Evolutionary conservation across 2,113 vertebrate genomes (phyloP).

Genomic region (Cynopterus brachyotis): DNA sequence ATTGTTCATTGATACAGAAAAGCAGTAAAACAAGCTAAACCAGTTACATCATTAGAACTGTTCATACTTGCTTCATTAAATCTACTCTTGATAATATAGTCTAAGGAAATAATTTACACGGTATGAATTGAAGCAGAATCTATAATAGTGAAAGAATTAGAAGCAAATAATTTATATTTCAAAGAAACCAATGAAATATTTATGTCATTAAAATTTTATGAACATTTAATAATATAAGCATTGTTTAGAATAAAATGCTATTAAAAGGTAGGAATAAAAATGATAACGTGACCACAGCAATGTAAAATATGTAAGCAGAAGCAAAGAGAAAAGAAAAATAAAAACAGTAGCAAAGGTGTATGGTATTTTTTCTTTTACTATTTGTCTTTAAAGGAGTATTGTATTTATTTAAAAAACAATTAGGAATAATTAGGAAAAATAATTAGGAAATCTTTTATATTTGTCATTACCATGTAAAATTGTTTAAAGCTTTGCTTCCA

Average conservation of each 20-base stretch:
- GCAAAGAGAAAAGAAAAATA: not conserved
- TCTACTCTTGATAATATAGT: not conserved
- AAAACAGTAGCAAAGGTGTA: not conserved
- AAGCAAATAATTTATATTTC: slow-evolving; percentile 12
- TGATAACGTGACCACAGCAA: not conserved
- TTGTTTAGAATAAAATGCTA: not conserved
- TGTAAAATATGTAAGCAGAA: not conserved
- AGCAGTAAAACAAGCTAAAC: not conserved
- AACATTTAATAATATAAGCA: not conserved
- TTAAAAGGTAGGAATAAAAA: not conserved
- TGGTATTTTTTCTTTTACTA: not conserved
- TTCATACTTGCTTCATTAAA: not conserved
- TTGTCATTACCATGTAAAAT: not conserved
- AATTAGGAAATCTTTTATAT: not conserved
- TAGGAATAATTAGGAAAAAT: not conserved
- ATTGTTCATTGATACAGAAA: not conserved
- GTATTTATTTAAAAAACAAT: not conserved
- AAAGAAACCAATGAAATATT: not conserved
- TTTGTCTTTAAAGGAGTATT: not conserved
- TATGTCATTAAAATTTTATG: not conserved
- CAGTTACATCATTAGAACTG: not conserved
- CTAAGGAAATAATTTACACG: not conserved
- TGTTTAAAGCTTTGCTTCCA: not conserved
- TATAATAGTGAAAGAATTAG: not conserved
- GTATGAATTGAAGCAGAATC: not conserved